Percentiles rank a stretch among this genome's conserved stretches.
Evolutionary conservation across 2,888 invertebrate species (phyloP).

Genomic region (Parnassius apollo): DNA sequence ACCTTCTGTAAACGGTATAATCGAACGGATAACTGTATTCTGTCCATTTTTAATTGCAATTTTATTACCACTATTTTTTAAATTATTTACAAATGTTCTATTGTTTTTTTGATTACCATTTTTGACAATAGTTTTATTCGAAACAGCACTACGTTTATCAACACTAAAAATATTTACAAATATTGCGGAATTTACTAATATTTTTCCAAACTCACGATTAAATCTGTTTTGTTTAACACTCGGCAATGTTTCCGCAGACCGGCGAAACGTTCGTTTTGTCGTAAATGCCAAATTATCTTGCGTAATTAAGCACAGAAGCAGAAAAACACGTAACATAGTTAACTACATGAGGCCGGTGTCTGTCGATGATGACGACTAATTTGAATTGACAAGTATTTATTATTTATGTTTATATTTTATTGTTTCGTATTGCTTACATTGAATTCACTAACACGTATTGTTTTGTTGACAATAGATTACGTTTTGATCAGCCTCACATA

Average conservation of each 20-base stretch:
- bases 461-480: conserved; percentile 10
- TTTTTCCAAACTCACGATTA: conserved; percentile 3
- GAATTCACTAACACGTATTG: conserved; percentile 17
- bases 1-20: conserved; percentile 24
- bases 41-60: not conserved
- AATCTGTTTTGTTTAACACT: conserved; percentile 32
- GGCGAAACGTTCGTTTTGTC: conserved; percentile 1
- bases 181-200: conserved; percentile 11
- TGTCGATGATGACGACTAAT: conserved; percentile 38
- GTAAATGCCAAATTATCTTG: conserved; percentile 40
- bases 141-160: conserved; percentile 33
- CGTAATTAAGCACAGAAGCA: conserved; percentile 48
- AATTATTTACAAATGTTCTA: not conserved
- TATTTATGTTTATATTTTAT: conserved; percentile 47
- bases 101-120: not conserved
- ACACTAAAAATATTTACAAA: conserved; percentile 34
- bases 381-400: conserved; percentile 58
- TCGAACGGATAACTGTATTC: conserved; percentile 16
- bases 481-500: too few relatives aligned
- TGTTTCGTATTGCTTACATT: conserved; percentile 16
- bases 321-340: conserved; percentile 45
- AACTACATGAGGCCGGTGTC: conserved; percentile 46
- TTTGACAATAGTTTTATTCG: not conserved
- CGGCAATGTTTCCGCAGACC: conserved; percentile 39
- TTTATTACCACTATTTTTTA: conserved; percentile 10